Percentiles rank a stretch among this genome's conserved stretches.
phyloP scores from a whole-genome alignment of 2,797 vertebrate genomes.

The Myiotriccus ornatus region DNA sequence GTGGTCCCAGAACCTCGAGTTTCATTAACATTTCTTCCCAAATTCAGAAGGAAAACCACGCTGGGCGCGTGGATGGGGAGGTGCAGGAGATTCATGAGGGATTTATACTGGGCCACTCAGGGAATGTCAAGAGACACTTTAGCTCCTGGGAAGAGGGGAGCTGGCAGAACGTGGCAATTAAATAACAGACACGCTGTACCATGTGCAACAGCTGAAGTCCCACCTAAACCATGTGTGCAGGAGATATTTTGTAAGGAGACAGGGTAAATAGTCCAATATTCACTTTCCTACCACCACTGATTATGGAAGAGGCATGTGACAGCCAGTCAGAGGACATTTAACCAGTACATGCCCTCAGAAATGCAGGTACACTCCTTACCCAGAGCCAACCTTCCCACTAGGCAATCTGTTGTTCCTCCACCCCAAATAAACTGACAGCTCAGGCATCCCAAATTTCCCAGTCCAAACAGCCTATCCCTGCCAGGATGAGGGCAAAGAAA shows the following conservation, averaged over 20 bases:
- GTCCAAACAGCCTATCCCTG: neutral
- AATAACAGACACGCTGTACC: neutral
- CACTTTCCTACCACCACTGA: neutral
- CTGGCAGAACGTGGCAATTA: neutral
- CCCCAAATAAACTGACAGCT: neutral
- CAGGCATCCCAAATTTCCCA: neutral
- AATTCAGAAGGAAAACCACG: neutral
- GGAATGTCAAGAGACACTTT: neutral
- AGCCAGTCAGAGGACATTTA: neutral
- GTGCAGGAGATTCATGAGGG: rapidly evolving
- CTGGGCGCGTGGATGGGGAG: neutral
- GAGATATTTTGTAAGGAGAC: neutral
- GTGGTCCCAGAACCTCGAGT: neutral
- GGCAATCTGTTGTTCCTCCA: neutral
- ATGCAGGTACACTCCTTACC: neutral
- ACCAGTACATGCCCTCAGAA: neutral
- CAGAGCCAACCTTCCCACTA: neutral
- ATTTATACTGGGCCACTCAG: neutral
- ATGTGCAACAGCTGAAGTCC: neutral
- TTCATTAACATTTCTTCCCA: neutral
- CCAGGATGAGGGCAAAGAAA: neutral
- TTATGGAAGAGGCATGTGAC: neutral
- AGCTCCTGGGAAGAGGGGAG: neutral
- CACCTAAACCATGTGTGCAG: rapidly evolving
- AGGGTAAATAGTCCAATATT: neutral